phyloP scores from a whole-genome alignment of 2,888 invertebrate species.

The Glaucopsyche alexis region DNA sequence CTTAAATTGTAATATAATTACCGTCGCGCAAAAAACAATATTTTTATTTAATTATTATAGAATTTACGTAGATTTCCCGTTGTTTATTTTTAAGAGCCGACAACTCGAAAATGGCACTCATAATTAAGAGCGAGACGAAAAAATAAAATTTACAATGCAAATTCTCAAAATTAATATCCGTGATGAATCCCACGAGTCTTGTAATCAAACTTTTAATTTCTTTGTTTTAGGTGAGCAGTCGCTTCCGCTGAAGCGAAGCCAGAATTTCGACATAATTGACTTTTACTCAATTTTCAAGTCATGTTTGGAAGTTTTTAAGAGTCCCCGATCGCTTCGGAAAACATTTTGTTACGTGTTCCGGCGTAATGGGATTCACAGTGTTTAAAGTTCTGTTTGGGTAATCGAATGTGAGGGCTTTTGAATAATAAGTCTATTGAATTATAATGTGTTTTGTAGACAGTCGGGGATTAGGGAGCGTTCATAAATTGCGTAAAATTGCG shows the following conservation, averaged over 20 bases:
- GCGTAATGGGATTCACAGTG: conserved; percentile 26
- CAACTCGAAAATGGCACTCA: conserved; percentile 49
- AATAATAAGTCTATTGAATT: not conserved
- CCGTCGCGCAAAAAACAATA: not conserved
- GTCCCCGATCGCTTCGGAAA: conserved; percentile 23
- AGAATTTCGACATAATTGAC: conserved; percentile 30
- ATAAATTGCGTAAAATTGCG: no score
- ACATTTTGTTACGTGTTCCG: conserved; percentile 31
- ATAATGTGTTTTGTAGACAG: not conserved
- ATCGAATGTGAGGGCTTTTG: conserved; percentile 28
- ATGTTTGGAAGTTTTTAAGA: conserved; percentile 30
- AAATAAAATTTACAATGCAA: conserved; percentile 67
- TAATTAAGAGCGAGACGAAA: conserved; percentile 58
- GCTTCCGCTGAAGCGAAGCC: conserved; percentile 31
- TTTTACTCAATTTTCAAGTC: conserved; percentile 32
- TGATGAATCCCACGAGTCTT: conserved; percentile 59
- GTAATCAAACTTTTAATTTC: conserved; percentile 57
- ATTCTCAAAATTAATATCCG: conserved; percentile 59
- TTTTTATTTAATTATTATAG: not conserved
- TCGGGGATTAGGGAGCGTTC: no score
- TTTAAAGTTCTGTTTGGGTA: conserved; percentile 27
- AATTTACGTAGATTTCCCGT: not conserved
- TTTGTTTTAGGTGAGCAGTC: conserved; percentile 39
- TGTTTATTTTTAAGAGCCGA: conserved; percentile 4
- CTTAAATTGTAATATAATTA: not conserved